Percentiles rank a stretch among this genome's conserved stretches.
Conservation (phyloP, 2,797 vertebrate species). For the Tinamus major region DNA sequence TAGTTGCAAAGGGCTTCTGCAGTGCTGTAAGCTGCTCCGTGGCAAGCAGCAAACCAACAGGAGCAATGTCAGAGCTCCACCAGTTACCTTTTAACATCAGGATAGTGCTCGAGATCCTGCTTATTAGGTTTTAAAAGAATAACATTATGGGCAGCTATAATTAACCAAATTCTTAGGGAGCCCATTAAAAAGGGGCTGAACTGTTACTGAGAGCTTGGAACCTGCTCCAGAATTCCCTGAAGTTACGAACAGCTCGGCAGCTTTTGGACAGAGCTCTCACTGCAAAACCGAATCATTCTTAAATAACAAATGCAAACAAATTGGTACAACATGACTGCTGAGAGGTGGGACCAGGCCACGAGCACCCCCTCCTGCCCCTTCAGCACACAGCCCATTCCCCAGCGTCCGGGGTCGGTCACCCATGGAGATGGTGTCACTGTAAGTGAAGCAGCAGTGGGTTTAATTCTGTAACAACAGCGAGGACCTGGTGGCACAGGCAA, state of each 20-base stretch:
- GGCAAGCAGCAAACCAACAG: conserved; percentile 54
- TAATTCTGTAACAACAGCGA: too few relatives aligned
- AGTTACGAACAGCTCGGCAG: neutral
- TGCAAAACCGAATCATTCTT: neutral
- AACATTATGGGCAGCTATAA: neutral
- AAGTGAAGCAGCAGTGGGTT: too few relatives aligned
- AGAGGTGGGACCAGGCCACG: neutral
- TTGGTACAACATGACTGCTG: neutral
- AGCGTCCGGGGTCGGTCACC: too few relatives aligned
- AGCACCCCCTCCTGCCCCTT: neutral
- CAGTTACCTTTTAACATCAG: conserved; percentile 57
- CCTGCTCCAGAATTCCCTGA: neutral
- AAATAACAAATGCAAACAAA: conserved; percentile 14
- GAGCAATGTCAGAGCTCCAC: conserved; percentile 58
- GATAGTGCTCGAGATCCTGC: conserved; percentile 1
- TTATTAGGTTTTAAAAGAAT: neutral
- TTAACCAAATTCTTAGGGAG: neutral
- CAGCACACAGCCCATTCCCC: neutral
- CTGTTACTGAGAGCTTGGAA: neutral
- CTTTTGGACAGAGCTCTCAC: conserved; percentile 3
- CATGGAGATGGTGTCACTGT: too few relatives aligned
- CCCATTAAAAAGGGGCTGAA: neutral
- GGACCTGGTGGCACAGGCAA: neutral
- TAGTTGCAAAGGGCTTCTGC: conserved; percentile 6
- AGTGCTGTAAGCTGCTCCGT: conserved; percentile 52